Evolutionary conservation across 2,888 invertebrate genomes (phyloP), one percentile per base, ranked within the genome.

Genomic region (Diplazon laetatorius): DNA sequence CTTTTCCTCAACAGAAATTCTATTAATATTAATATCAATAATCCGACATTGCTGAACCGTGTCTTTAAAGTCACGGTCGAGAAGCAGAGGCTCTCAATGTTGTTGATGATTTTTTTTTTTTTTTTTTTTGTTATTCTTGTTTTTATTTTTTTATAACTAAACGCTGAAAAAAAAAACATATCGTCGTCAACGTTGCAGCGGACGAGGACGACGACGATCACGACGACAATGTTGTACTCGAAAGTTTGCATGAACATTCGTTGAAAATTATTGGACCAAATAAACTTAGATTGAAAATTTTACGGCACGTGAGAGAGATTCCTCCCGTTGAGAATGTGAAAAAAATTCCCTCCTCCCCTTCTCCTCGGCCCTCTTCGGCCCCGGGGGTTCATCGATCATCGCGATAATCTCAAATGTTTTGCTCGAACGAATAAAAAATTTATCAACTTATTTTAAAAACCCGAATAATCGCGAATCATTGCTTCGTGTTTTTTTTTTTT

Each of bases 1-100:
- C n/a, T 20, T 37, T 65, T 42, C 52, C 57, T 30, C 6, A 30
- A 30, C 4, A 14, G 75, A 78, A 71, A 71, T 68, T 78, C 78
- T 74, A 75, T 78, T 75, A 78, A 78, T 78, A 78, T 62, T n/a
- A 75, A 78, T 71, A 78, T 75, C 75, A 78, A 75, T 78, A 75
- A 66, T 75, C 78, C 78, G 75, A 78, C 70, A 68, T 68, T 42
- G 62, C 57, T 59, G 37, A 63, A 74, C 69, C 30, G 69, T 73
- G 74, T 71, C 75, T 68, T 75, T 78, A 52, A 75, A 71, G 62
- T 68, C 55, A 68, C 71, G 55, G 50, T 78, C 62, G 78, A 37
- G 68, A 68, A 55, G 63, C 66, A 63, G 71, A 50, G 62, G 66
- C 16, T 50, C 74, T 50, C 74, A 22, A 55, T 60, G 55, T 70